These are phyloP conservation scores for Aspidiotus destructor DNA, from an alignment of 2,888 invertebrate genomes.

Conservation along the genomic window DNA sequence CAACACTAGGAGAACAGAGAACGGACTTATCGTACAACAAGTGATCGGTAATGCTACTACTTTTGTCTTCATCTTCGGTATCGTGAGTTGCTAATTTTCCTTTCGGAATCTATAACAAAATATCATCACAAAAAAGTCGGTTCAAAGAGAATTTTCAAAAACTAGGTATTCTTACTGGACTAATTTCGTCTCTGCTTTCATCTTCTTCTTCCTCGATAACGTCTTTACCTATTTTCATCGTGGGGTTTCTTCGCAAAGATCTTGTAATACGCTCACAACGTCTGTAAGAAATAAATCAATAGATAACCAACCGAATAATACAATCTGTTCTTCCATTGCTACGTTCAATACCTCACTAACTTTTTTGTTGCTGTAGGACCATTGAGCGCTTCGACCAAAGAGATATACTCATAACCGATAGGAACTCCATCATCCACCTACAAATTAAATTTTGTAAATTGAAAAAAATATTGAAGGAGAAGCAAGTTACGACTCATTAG, in stretches of 20 bases:
- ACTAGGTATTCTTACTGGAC: neutral
- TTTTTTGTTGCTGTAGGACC: conserved; percentile 57
- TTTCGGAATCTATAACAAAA: neutral
- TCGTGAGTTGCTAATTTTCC: conserved; percentile 9
- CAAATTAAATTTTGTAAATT: neutral
- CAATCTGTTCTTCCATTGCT: neutral
- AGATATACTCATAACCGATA: conserved; percentile 85
- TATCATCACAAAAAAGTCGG: neutral
- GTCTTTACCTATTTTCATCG: neutral
- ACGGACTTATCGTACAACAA: conserved; percentile 2
- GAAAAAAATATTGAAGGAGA: no score
- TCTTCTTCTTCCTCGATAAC: neutral
- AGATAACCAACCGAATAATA: neutral
- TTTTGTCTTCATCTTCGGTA: conserved; percentile 11
- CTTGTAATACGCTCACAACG: neutral
- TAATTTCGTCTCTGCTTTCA: neutral
- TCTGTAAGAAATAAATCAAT: neutral
- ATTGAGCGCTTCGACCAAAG: conserved; percentile 89
- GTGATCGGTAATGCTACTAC: conserved; percentile 11
- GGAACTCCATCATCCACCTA: conserved; percentile 67
- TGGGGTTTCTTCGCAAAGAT: neutral
- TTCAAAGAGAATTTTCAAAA: neutral
- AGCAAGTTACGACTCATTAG: no score
- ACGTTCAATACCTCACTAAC: no score
- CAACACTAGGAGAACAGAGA: neutral